These are phyloP conservation scores for Chionis minor DNA, from an alignment of 2,113 vertebrate genomes.

Conservation along the genomic window DNA sequence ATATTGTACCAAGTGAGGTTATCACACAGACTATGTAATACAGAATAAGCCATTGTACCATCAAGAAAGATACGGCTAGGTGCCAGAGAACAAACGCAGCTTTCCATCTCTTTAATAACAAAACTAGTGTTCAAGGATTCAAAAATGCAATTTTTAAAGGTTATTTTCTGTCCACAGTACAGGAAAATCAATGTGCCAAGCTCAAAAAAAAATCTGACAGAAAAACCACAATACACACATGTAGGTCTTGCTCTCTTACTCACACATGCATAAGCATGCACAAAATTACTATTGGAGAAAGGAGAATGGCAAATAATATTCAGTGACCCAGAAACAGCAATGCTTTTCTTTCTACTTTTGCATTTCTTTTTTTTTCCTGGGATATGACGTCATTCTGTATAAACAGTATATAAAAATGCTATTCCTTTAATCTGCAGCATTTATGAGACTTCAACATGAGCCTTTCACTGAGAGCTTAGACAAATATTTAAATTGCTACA, in stretches of 20 bases:
- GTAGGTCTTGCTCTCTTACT: background rate
- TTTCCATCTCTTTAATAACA: background rate
- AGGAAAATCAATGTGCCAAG: background rate
- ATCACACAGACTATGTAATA: background rate
- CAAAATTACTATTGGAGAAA: background rate
- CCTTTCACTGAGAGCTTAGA: slow-evolving; percentile 21
- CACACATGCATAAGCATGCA: background rate
- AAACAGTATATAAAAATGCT: background rate
- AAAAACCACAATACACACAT: background rate
- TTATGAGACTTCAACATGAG: background rate
- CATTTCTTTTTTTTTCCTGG: background rate
- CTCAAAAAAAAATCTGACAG: background rate
- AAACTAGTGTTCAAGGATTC: background rate
- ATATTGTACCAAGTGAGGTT: background rate
- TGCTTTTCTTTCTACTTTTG: background rate
- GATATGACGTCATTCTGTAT: background rate
- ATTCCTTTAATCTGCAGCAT: slow-evolving; percentile 3
- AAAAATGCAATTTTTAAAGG: background rate
- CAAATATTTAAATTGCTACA: slow-evolving; percentile 55
- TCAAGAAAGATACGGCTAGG: background rate
- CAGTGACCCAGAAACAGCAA: background rate
- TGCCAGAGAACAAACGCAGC: background rate
- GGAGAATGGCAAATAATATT: background rate
- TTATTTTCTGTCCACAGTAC: background rate
- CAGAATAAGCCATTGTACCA: background rate